Conservation (phyloP, 2,113 vertebrate species). For the Isurus oxyrinchus region DNA sequence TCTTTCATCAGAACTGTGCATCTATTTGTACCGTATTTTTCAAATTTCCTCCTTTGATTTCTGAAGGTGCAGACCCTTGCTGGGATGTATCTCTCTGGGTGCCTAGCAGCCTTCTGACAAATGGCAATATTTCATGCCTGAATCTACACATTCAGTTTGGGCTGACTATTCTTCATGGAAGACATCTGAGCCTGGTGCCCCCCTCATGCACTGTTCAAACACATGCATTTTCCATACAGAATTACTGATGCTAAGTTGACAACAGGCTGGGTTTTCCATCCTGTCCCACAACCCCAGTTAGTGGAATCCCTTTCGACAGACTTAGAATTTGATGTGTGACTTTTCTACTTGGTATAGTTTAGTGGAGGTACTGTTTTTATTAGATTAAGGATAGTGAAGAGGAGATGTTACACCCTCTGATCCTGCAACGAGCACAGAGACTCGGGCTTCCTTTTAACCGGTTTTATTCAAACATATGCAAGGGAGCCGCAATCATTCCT, state of each 20-base stretch:
- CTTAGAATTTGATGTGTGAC: background rate
- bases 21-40: background rate
- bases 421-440: too few relatives aligned
- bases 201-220: background rate
- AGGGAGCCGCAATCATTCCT: too few relatives aligned
- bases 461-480: too few relatives aligned
- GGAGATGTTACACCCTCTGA: too few relatives aligned
- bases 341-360: background rate
- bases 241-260: background rate
- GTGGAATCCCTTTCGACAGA: background rate
- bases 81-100: background rate
- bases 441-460: too few relatives aligned
- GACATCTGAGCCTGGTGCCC: background rate
- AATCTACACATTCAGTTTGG: background rate
- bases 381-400: background rate
- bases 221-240: background rate
- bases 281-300: background rate
- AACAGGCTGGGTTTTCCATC: background rate
- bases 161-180: background rate
- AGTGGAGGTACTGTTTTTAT: background rate
- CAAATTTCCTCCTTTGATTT: background rate
- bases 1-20: background rate
- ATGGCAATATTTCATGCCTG: background rate
- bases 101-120: background rate
- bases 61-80: background rate